Conservation (phyloP, 2,797 vertebrate species). For the Eulemur albifrons region DNA sequence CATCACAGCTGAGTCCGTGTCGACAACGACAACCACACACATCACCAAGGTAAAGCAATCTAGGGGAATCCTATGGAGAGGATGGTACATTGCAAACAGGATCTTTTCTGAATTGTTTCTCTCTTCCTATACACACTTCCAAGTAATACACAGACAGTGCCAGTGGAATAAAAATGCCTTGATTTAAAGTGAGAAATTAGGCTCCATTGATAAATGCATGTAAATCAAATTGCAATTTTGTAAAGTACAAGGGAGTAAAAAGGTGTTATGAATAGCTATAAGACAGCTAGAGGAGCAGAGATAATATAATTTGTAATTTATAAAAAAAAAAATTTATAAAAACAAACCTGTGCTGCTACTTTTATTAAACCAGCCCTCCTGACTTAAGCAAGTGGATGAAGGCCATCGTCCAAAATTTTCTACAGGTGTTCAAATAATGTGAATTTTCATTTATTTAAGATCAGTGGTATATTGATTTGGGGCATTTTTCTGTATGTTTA, state of each 20-base stretch:
- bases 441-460: neutral
- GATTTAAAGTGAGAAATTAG: conserved; percentile 48
- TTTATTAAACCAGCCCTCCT: neutral
- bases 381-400: neutral
- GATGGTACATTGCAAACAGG: neutral
- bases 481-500: neutral
- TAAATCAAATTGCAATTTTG: neutral
- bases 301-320: neutral
- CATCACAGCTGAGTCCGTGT: conserved; percentile 97
- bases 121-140: neutral
- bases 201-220: conserved; percentile 10
- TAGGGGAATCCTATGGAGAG: neutral
- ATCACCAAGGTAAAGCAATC: conserved; percentile 94
- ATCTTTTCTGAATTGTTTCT: conserved; percentile 40
- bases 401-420: neutral
- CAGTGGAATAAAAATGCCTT: neutral
- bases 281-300: neutral
- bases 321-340: neutral
- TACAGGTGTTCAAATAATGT: neutral
- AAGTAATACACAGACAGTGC: conserved; percentile 4
- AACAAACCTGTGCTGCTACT: neutral
- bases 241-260: conserved; percentile 61
- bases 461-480: neutral
- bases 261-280: neutral
- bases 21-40: conserved; percentile 98